Base-by-base conservation (phyloP, 2,797 vertebrate genomes). In the Poliocrania exsul region DNA sequence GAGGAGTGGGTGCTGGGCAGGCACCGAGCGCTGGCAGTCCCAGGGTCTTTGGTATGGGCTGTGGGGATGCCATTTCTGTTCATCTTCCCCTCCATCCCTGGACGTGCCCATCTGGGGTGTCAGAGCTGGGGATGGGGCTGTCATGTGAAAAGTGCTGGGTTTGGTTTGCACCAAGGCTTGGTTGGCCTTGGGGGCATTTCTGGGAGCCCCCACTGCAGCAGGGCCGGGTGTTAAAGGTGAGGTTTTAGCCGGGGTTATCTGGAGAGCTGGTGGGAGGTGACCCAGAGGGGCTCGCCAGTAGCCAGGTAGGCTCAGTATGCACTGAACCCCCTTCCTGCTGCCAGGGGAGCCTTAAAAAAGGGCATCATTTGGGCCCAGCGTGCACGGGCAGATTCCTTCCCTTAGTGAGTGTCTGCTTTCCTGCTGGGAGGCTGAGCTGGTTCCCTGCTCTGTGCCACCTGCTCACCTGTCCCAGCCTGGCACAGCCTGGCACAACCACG, bases 201-300 rank as follows among this genome's bases (percentile, higher is more conserved):
- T 1, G 37, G 14, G 26, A 4, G 46, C 10, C 16, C 10, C 33
- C 4, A 4, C 35, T 54, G 65, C 0, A 0, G 15, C 0, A 0
- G 21, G 7, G 6, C n/a, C 0, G 0, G 6, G 35, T 4, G 9
- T 38, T n/a, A 3, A 11, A 53, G 67, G 44, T 1, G 42, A 29
- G 70, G 49, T 11, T 78, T 78, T 16, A 21, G 35, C 21, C 0
- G 7, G 29, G 26, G 33, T 24, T 47, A 17, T 6, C 16, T 5
- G 2, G 24, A 2, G 16, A 38, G 33, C 28, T 40, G 1, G 11
- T 0, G 1, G 33, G 49, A 17, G 38, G 46, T 31, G 73, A 57
- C 14, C 5, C 37, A 3, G 16, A 11, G 6, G 5, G 11, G 44
- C 24, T 31, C 0, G 1, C 13, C 11, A 3, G 58, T 81, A 67